Conservation (phyloP, 2,888 invertebrate species). For the Actias luna region DNA sequence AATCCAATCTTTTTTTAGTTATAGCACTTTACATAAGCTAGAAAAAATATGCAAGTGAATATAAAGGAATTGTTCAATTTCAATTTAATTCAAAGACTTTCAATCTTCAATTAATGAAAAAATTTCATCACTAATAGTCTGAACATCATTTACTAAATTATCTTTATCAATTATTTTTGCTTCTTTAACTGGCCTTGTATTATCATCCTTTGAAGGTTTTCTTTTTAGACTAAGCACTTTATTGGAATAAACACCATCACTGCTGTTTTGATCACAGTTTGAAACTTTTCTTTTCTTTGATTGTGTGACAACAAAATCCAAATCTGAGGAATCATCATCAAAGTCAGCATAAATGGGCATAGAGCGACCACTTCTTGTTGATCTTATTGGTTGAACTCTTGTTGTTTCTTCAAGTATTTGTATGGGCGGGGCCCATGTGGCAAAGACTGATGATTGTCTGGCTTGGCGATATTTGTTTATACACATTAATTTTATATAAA, state of each 20-base stretch:
- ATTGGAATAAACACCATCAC: conserved; percentile 53
- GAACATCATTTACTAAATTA: conserved; percentile 41
- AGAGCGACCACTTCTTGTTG: conserved; percentile 70
- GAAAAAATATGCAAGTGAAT: background rate
- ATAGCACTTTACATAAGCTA: background rate
- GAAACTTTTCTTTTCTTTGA: conserved; percentile 68
- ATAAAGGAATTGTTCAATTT: background rate
- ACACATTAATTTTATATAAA: conserved; percentile 72
- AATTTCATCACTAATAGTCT: conserved; percentile 43
- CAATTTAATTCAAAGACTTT: conserved; percentile 22
- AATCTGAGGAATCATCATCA: conserved; percentile 73
- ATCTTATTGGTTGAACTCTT: conserved; percentile 59
- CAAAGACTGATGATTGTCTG: conserved; percentile 59
- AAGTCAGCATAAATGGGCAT: conserved; percentile 69
- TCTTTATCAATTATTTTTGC: conserved; percentile 44
- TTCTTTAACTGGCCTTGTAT: conserved; percentile 54
- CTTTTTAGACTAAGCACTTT: conserved; percentile 68
- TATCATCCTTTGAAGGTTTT: conserved; percentile 65
- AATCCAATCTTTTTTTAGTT: background rate
- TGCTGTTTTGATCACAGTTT: conserved; percentile 48
- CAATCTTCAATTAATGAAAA: conserved; percentile 59
- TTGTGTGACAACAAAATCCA: conserved; percentile 66
- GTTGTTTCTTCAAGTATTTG: conserved; percentile 70
- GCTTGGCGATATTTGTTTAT: conserved; percentile 68
- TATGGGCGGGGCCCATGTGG: conserved; percentile 68